Evolutionary conservation across 2,113 vertebrate genomes (phyloP).

Genomic region (Alexandromys fortis): DNA sequence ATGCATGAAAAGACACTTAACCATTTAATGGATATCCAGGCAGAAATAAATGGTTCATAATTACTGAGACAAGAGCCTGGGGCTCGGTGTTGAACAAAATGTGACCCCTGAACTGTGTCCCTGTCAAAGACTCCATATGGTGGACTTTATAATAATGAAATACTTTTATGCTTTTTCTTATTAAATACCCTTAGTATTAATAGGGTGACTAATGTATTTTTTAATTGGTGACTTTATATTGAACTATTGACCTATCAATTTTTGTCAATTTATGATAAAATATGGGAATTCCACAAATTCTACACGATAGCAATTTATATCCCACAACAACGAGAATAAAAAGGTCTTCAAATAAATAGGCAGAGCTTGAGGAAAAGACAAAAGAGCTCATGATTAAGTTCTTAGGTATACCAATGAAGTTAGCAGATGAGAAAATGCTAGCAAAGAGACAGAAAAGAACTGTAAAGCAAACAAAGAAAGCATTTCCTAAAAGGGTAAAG

Average conservation of each 20-base stretch:
- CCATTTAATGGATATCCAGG: neutral
- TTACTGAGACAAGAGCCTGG: neutral
- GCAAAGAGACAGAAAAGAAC: neutral
- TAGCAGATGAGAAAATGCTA: neutral
- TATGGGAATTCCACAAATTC: neutral
- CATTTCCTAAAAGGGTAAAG: neutral
- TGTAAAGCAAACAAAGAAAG: neutral
- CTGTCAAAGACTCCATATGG: neutral
- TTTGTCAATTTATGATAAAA: neutral
- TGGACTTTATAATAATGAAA: neutral
- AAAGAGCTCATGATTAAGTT: neutral
- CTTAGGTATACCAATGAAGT: neutral
- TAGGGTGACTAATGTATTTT: neutral
- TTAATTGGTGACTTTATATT: neutral
- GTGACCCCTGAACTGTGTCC: neutral
- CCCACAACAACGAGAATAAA: neutral
- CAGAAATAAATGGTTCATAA: neutral
- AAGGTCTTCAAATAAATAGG: neutral
- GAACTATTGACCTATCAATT: neutral
- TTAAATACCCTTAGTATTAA: neutral
- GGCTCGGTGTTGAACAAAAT: slow-evolving; percentile 15
- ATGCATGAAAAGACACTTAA: neutral
- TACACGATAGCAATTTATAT: neutral
- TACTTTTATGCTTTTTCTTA: neutral
- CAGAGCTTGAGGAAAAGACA: neutral